Evolutionary conservation across 1,140 invertebrate genomes (phyloP).

Genomic region (Drosophila parvula): DNA sequence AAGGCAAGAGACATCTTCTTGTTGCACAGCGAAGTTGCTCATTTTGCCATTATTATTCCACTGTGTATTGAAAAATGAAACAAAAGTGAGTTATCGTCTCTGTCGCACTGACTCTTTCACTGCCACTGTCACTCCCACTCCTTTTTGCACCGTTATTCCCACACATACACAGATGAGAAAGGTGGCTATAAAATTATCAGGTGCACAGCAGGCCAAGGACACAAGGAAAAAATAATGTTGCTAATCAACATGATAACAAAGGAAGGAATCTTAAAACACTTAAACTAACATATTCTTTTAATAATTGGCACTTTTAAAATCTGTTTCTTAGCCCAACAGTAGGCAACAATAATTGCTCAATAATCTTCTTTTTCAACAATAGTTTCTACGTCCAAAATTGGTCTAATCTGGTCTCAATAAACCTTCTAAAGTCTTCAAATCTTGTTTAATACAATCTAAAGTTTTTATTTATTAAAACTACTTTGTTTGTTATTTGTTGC

Average conservation of each 20-base stretch:
- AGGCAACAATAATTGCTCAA: neutral
- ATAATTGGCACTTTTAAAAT: no score
- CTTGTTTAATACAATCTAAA: neutral
- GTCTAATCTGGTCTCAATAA: neutral
- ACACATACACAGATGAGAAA: constrained; percentile 7
- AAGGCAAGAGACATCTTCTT: constrained; percentile 62
- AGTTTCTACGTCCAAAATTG: neutral
- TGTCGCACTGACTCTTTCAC: constrained; percentile 29
- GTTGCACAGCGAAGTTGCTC: constrained; percentile 83
- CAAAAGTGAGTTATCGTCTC: constrained; percentile 83
- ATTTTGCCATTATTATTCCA: constrained; percentile 84
- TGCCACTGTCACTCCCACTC: neutral
- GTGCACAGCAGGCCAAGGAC: constrained; percentile 36
- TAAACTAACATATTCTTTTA: neutral
- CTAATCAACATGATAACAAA: neutral
- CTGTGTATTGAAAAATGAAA: constrained; percentile 83
- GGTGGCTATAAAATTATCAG: constrained; percentile 65
- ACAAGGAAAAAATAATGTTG: neutral
- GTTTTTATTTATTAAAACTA: no score
- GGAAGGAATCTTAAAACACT: neutral
- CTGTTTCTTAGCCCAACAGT: no score
- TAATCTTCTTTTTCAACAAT: neutral
- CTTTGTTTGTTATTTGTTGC: neutral
- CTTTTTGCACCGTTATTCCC: neutral
- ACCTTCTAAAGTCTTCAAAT: neutral